A percentile compares a stretch with the other conserved stretches of the same genome.
Evolutionary conservation across 1,140 invertebrate genomes (phyloP).

Genomic region (Hestina assimilis): DNA sequence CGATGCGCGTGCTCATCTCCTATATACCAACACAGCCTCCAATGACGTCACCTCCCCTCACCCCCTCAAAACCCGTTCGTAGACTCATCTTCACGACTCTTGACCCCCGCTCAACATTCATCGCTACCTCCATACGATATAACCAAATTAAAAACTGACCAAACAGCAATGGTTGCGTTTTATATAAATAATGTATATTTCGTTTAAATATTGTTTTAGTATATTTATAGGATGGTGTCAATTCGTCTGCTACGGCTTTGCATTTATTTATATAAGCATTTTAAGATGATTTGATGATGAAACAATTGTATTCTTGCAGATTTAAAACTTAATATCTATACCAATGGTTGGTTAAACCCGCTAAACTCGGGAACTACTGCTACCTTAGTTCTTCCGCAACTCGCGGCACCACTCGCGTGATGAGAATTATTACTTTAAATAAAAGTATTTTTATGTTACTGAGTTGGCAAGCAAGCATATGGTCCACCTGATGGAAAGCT

Average conservation of each 20-base stretch:
- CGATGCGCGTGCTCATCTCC: slow-evolving; percentile 55
- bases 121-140: slow-evolving; percentile 14
- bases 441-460: too few relatives aligned
- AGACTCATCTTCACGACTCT: slow-evolving; percentile 56
- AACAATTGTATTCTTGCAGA: too few relatives aligned
- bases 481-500: too few relatives aligned
- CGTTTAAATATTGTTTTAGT: background rate
- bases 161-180: background rate
- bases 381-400: too few relatives aligned
- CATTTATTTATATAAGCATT: too few relatives aligned
- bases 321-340: too few relatives aligned
- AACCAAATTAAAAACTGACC: background rate
- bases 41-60: slow-evolving; percentile 57
- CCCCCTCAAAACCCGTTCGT: slow-evolving; percentile 49
- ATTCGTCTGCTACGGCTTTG: background rate
- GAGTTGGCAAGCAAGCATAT: too few relatives aligned
- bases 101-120: slow-evolving; percentile 46
- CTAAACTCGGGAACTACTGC: too few relatives aligned
- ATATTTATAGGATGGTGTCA: slow-evolving; percentile 13
- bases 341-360: too few relatives aligned
- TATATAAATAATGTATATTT: background rate
- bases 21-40: slow-evolving; percentile 69
- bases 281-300: too few relatives aligned
- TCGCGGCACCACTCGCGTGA: too few relatives aligned
- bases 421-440: too few relatives aligned